phyloP scores from a whole-genome alignment of 1,140 invertebrate species.

The Anastrepha ludens region DNA sequence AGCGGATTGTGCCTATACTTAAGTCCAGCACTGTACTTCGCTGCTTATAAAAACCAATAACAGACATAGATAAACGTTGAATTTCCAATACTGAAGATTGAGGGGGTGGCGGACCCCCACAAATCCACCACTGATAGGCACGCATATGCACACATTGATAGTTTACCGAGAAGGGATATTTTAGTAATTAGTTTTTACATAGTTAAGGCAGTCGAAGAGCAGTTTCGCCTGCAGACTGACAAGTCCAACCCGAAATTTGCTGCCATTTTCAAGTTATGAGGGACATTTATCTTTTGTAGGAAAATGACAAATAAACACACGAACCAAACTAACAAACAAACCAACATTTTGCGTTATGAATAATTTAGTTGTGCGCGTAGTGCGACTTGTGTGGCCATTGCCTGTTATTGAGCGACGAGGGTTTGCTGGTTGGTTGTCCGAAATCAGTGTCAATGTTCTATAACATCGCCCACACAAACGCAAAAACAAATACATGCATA shows the following conservation, averaged over 20 bases:
- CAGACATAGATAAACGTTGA: not conserved
- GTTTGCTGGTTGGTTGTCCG: not conserved
- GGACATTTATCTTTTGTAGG: conserved; percentile 53
- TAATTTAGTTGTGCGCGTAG: conserved; percentile 62
- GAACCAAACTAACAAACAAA: conserved; percentile 59
- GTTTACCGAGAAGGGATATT: conserved; percentile 15
- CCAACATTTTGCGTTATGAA: conserved; percentile 65
- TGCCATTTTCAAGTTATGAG: conserved; percentile 35
- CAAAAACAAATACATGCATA: not conserved
- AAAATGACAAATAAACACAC: conserved; percentile 56
- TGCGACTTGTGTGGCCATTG: conserved; percentile 46
- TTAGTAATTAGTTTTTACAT: conserved; percentile 54
- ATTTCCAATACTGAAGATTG: too few relatives aligned
- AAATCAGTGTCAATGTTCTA: conserved; percentile 23
- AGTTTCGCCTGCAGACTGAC: not conserved
- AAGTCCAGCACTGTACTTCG: too few relatives aligned
- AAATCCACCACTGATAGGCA: not conserved
- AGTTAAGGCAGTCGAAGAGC: not conserved
- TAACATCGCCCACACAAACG: not conserved
- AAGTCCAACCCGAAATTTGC: conserved; percentile 19
- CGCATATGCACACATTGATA: not conserved
- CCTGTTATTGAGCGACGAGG: not conserved
- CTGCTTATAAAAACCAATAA: not conserved
- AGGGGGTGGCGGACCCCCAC: too few relatives aligned
- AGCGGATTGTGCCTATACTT: too few relatives aligned